Evolutionary conservation across 1,140 invertebrate species (phyloP).

Genomic region (Melipona quadrifasciata): DNA sequence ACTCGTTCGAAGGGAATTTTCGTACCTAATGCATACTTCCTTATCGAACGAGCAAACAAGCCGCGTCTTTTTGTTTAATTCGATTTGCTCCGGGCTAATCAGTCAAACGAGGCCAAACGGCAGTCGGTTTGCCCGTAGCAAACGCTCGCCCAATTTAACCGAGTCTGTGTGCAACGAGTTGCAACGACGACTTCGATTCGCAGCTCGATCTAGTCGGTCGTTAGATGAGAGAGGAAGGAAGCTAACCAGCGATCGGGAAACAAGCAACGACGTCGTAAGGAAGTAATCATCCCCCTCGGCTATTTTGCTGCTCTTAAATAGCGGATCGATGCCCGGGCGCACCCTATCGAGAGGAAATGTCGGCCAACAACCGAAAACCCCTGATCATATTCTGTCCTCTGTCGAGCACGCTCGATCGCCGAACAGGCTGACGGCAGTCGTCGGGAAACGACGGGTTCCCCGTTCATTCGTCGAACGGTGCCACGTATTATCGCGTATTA

Average conservation of each 20-base stretch:
- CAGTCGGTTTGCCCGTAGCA: background rate
- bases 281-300: conserved; percentile 52
- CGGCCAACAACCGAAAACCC: conserved; percentile 53
- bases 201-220: conserved; percentile 62
- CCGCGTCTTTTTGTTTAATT: background rate
- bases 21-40: background rate
- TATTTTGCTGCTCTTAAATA: conserved; percentile 42
- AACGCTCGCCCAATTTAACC: conserved; percentile 33
- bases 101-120: background rate
- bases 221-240: conserved; percentile 35
- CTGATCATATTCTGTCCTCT: conserved; percentile 21
- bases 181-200: conserved; percentile 30
- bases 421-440: conserved; percentile 15
- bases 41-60: background rate
- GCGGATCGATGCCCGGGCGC: conserved; percentile 49
- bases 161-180: conserved; percentile 1
- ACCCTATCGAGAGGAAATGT: conserved; percentile 56
- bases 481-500: conserved; percentile 22
- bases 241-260: conserved; percentile 43
- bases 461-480: conserved; percentile 12
- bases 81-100: background rate
- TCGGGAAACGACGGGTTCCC: conserved; percentile 33
- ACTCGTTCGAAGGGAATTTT: background rate
- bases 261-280: conserved; percentile 49
- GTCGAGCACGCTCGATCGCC: conserved; percentile 12